phyloP scores from a whole-genome alignment of 1,140 invertebrate genomes.

The Bursaphelenchus mucronatus region DNA sequence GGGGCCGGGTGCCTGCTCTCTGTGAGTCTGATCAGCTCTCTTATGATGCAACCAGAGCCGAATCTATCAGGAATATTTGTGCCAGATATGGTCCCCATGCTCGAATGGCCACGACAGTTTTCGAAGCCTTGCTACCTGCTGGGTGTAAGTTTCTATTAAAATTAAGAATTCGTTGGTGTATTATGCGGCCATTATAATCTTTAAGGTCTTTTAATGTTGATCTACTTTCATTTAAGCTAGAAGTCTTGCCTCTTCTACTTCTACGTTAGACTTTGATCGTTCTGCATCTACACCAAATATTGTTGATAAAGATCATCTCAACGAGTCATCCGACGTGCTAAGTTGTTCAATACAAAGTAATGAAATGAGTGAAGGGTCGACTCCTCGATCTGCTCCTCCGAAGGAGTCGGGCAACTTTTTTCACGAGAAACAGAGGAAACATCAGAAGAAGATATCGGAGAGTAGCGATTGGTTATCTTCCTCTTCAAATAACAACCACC shows the following conservation, averaged over 20 bases:
- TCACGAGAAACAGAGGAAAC: background rate
- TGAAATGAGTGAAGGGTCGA: background rate
- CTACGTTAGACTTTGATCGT: background rate
- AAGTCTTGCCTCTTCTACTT: background rate
- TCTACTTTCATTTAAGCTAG: no score
- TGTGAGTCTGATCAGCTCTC: conserved; percentile 36
- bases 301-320: no score
- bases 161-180: no score
- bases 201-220: no score
- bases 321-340: no score
- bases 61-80: conserved; percentile 35
- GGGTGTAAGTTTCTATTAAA: background rate
- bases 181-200: no score
- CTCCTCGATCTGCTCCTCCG: no score
- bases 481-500: conserved; percentile 29
- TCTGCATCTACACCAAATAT: no score
- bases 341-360: conserved; percentile 4
- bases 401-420: background rate
- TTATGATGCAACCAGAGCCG: conserved; percentile 33
- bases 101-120: conserved; percentile 32
- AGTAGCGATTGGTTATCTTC: conserved; percentile 28
- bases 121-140: conserved; percentile 32
- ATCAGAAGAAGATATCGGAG: conserved; percentile 32
- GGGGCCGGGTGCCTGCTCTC: conserved; percentile 44
- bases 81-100: conserved; percentile 39